Conservation (phyloP, 53 echinoderm and acorn worm species). For the Antedon mediterranea region DNA sequence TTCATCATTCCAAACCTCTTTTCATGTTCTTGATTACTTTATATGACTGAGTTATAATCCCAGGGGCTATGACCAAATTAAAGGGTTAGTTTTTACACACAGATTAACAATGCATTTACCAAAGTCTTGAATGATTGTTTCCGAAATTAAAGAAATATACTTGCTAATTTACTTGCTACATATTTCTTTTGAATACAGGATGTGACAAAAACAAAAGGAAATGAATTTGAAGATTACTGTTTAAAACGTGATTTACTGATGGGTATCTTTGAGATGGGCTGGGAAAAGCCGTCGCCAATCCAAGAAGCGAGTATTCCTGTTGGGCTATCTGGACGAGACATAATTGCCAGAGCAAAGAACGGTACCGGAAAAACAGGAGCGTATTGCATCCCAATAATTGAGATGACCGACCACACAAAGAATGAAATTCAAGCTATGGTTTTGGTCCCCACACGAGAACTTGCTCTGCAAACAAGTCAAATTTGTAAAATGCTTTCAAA, state of each 20-base stretch:
- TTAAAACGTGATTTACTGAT: conserved; percentile 57
- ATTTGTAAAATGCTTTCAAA: conserved; percentile 92
- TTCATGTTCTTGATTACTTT: too few relatives aligned
- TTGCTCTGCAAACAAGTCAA: conserved; percentile 98
- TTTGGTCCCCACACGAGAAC: conserved; percentile 95
- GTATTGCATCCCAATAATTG: conserved; percentile 75
- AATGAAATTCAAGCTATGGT: conserved; percentile 88
- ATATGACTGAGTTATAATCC: too few relatives aligned
- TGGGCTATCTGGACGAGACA: conserved; percentile 74
- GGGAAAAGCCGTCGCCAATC: conserved; percentile 91
- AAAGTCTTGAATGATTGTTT: too few relatives aligned
- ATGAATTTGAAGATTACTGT: conserved; percentile 99
- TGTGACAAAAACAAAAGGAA: conserved; percentile 98
- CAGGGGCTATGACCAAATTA: too few relatives aligned
- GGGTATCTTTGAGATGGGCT: conserved; percentile 98
- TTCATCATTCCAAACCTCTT: too few relatives aligned
- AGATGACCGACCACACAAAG: conserved; percentile 40
- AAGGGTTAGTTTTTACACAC: too few relatives aligned
- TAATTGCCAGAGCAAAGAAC: conserved; percentile 94
- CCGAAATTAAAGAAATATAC: too few relatives aligned
- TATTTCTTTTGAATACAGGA: conserved; percentile 32
- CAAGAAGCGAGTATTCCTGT: conserved; percentile 93
- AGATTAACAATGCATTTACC: too few relatives aligned
- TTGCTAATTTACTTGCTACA: too few relatives aligned
- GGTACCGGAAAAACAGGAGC: conserved; percentile 96